Evolutionary conservation across 1,140 invertebrate species (phyloP).

Genomic region (Solenopsis fugax): DNA sequence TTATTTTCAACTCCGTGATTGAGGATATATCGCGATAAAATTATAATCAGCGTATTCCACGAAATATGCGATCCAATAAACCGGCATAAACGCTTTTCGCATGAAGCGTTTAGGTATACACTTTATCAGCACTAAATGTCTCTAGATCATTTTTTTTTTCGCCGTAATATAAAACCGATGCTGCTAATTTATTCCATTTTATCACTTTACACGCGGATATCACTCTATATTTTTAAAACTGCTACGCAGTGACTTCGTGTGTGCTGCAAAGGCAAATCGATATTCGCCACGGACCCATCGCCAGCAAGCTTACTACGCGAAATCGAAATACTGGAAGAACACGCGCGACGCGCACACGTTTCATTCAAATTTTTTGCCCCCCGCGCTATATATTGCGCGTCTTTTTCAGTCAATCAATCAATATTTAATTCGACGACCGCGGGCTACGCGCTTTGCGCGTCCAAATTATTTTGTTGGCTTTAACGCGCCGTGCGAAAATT

Average conservation of each 20-base stretch:
- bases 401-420: slow-evolving; percentile 53
- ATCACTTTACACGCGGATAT: not conserved
- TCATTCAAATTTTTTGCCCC: slow-evolving; percentile 11
- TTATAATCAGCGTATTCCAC: not conserved
- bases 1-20: slow-evolving; percentile 13
- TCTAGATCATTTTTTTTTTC: not conserved
- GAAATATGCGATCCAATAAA: not conserved
- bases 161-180: not conserved
- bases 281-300: slow-evolving; percentile 12
- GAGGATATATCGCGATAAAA: slow-evolving; percentile 3
- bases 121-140: not conserved
- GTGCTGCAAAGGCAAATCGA: not conserved
- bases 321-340: slow-evolving; percentile 18
- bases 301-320: not conserved
- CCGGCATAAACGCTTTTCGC: not conserved
- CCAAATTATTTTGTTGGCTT: slow-evolving; percentile 61
- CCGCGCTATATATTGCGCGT: not conserved
- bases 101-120: not conserved
- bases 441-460: slow-evolving; percentile 45
- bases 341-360: not conserved
- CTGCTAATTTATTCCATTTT: slow-evolving; percentile 5
- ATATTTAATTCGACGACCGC: slow-evolving; percentile 54
- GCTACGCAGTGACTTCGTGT: not conserved
- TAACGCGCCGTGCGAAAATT: slow-evolving; percentile 52
- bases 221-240: not conserved